These are phyloP conservation scores for Synodontis membranacea DNA, from an alignment of 2,113 vertebrate genomes.

Conservation along the genomic window DNA sequence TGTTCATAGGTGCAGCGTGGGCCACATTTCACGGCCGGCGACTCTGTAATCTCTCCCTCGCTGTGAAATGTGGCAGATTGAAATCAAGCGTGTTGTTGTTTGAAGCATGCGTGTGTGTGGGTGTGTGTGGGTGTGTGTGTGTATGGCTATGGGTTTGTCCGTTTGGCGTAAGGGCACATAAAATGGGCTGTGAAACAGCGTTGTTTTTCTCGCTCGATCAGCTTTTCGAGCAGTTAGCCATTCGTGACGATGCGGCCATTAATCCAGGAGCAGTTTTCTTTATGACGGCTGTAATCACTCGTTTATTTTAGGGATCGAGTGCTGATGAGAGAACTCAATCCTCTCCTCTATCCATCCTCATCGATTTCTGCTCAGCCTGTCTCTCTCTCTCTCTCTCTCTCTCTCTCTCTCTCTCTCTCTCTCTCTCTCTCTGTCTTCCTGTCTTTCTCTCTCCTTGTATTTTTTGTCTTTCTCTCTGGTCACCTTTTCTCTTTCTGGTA, in stretches of 20 bases:
- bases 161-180: constrained; percentile 20
- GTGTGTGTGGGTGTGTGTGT: neutral
- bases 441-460: neutral
- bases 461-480: neutral
- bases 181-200: constrained; percentile 30
- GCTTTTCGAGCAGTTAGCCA: constrained; percentile 65
- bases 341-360: neutral
- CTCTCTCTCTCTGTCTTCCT: neutral
- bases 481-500: neutral
- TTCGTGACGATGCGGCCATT: constrained; percentile 57
- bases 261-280: constrained; percentile 60
- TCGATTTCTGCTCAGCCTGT: neutral
- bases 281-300: constrained; percentile 62
- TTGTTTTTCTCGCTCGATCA: constrained; percentile 23
- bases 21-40: constrained; percentile 40
- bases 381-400: too few relatives aligned
- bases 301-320: constrained; percentile 48
- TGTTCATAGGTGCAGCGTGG: constrained; percentile 20
- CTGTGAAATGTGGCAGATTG: constrained; percentile 38
- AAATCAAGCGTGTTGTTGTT: constrained; percentile 50
- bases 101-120: neutral
- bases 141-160: neutral
- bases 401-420: neutral
- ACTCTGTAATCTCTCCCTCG: constrained; percentile 45
- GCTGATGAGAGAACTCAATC: constrained; percentile 69